phyloP scores from a whole-genome alignment of 92 coral and sea anemone species.

The Parazoanthus swiftii region DNA sequence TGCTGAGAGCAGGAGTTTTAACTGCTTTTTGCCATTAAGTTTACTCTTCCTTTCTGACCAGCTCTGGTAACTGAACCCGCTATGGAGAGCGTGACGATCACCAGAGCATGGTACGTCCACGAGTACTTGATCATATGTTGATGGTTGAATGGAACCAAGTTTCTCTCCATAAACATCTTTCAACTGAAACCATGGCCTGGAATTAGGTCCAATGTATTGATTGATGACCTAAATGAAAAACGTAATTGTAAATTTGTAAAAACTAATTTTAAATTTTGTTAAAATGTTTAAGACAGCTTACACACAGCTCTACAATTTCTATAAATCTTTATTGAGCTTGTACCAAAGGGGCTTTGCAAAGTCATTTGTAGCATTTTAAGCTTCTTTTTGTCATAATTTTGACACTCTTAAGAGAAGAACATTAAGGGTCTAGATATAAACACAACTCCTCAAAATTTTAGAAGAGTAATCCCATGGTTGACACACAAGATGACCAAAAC shows the following conservation, averaged over 20 bases:
- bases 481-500: background rate
- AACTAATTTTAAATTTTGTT: too few relatives aligned
- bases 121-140: conserved; percentile 57
- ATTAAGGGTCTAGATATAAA: too few relatives aligned
- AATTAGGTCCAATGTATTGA: conserved; percentile 50
- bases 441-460: too few relatives aligned
- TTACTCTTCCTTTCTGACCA: conserved; percentile 56
- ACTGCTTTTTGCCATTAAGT: conserved; percentile 42
- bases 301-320: too few relatives aligned
- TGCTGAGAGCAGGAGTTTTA: conserved; percentile 54
- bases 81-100: conserved; percentile 55
- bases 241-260: background rate
- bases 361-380: too few relatives aligned
- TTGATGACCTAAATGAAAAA: conserved; percentile 45
- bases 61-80: conserved; percentile 41
- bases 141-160: conserved; percentile 50
- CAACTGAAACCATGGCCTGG: conserved; percentile 35
- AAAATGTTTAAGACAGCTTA: too few relatives aligned
- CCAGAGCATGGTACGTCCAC: conserved; percentile 70
- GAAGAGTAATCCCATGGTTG: too few relatives aligned
- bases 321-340: too few relatives aligned
- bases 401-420: too few relatives aligned
- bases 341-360: too few relatives aligned
- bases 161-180: conserved; percentile 43
- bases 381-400: too few relatives aligned